Evolutionary conservation across 1,140 invertebrate species (phyloP).

Genomic region (Popillia japonica): DNA sequence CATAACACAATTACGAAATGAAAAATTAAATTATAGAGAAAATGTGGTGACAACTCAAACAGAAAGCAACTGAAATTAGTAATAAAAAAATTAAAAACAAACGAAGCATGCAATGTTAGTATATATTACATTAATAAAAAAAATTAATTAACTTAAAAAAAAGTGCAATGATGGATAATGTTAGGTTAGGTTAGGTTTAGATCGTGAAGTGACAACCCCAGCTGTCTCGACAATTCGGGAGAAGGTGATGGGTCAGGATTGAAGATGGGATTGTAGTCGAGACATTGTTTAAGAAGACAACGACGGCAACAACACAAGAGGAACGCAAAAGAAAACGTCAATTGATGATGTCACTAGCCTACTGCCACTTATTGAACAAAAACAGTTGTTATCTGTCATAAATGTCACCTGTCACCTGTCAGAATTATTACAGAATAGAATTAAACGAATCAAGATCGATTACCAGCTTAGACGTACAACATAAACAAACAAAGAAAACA

Average conservation of each 20-base stretch:
- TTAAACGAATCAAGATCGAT: too few relatives aligned
- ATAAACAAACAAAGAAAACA: too few relatives aligned
- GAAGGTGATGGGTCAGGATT: not conserved
- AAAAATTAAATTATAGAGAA: conserved; percentile 14
- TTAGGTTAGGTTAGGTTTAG: not conserved
- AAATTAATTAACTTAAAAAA: conserved; percentile 48
- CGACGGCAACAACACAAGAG: not conserved
- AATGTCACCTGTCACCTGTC: too few relatives aligned
- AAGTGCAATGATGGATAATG: conserved; percentile 39
- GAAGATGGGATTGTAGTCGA: not conserved
- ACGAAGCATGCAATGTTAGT: conserved; percentile 48
- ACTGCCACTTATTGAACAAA: too few relatives aligned
- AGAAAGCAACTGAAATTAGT: conserved; percentile 43
- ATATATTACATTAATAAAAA: conserved; percentile 44
- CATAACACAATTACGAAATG: conserved; percentile 8
- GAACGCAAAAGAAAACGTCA: too few relatives aligned
- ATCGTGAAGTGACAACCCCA: not conserved
- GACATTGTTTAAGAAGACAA: not conserved
- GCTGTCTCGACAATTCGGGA: not conserved
- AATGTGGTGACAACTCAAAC: conserved; percentile 43
- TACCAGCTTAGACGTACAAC: too few relatives aligned
- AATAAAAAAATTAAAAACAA: conserved; percentile 39
- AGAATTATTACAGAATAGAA: too few relatives aligned
- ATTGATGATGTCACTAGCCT: too few relatives aligned
- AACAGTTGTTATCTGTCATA: too few relatives aligned